Percentiles rank a stretch among this genome's conserved stretches.
phyloP scores from a whole-genome alignment of 2,888 invertebrate genomes.

The Pilophorus perplexus region DNA sequence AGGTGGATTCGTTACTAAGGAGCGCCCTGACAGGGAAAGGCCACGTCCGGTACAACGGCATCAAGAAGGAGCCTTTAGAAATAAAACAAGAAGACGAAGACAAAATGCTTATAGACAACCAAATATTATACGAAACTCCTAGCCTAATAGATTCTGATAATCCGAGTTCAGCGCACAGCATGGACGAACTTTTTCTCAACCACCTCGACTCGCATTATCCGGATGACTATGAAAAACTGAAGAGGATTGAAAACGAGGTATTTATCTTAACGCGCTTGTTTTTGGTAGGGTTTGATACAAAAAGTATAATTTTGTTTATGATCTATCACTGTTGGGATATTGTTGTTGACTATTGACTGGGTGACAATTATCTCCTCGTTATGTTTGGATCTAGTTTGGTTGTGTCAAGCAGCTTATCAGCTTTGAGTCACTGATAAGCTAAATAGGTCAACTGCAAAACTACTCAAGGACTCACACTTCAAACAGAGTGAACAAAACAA shows the following conservation, averaged over 20 bases:
- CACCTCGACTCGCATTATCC: constrained; percentile 66
- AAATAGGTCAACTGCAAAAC: no score
- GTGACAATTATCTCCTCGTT: no score
- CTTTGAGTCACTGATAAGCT: no score
- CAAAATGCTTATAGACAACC: constrained; percentile 42
- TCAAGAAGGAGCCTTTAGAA: constrained; percentile 47
- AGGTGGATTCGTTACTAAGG: constrained; percentile 68
- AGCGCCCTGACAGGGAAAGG: constrained; percentile 80
- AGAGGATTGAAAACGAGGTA: constrained; percentile 73
- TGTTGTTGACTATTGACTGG: no score
- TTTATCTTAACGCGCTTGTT: neutral
- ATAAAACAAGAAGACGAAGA: constrained; percentile 48
- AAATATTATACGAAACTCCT: constrained; percentile 50
- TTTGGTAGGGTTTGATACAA: no score
- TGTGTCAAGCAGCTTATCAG: no score
- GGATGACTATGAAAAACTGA: constrained; percentile 80
- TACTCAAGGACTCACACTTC: no score
- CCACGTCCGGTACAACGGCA: constrained; percentile 47
- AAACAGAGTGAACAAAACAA: no score
- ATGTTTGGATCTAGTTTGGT: no score
- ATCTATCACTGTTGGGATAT: no score
- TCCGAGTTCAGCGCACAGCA: constrained; percentile 60
- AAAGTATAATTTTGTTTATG: no score
- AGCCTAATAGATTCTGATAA: constrained; percentile 57
- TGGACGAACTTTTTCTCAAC: constrained; percentile 68